Base-by-base conservation (phyloP, 2,888 invertebrate genomes). In the Leptinotarsa haldemani region DNA sequence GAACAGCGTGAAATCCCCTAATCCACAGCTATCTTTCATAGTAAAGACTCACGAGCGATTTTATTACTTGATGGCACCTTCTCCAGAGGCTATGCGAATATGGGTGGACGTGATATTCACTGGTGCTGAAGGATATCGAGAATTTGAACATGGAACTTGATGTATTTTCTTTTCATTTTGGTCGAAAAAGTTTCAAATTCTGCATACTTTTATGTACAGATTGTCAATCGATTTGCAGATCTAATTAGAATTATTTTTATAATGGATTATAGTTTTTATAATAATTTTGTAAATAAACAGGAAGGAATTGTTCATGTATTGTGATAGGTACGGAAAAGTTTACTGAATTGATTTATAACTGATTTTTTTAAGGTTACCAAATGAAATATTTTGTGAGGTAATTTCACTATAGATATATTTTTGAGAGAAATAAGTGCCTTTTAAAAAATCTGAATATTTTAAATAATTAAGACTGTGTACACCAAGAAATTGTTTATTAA, bases 71-170 rank as follows among this genome's bases (percentile, higher is more conserved):
- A 95, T 97, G 92, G 97, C 98, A 12, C 96, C 97, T 0, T 95
- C 96, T 1, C 94, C 97, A 9, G 97, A 97, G 85, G 95, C 97
- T 0, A 97, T 98, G 89, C 89, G 98, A 79, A 96, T 98, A 82
- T 98, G 98, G 98, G 96, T 98, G 70, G 98, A 98, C 88, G 96
- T 96, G 9, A 92, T 97, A 68, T 96, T 97, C 88, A 96, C 97
- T 0, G 97, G 97, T 13, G 97, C 97, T 2, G 96, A 97, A 86
- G 97, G 96, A 0, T 96, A 97, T 85, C 92, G 92, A 83, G 93
- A 93, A 86, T 93, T 92, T 81, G 90, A 91, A 73, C 85, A 84
- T 68, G 87, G 87, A 47, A 86, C 86, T 81, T 88, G 86, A 87
- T 74, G 56, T 18, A 50, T 65, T 16, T 53, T 71, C 40, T 2